Evolutionary conservation across 1,140 invertebrate species (phyloP).

Genomic region (Venturia canescens): DNA sequence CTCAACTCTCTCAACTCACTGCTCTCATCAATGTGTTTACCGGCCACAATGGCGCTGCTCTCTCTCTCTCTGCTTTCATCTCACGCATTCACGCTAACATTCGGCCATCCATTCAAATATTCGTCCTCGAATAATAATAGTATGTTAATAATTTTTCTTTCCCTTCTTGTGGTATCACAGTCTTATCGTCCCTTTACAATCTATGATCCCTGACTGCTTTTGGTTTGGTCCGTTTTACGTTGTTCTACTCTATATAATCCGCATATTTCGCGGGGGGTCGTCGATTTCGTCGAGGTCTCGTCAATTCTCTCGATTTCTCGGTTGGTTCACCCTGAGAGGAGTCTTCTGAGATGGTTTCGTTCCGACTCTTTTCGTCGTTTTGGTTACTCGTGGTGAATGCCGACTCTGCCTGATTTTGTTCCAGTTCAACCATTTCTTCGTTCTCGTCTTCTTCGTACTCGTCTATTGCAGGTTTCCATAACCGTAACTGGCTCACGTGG

Average conservation of each 20-base stretch:
- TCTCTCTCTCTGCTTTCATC: not conserved
- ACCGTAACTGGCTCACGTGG: not conserved
- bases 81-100: not conserved
- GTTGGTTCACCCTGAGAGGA: not conserved
- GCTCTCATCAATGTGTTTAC: too few relatives aligned
- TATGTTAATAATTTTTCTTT: not conserved
- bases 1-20: too few relatives aligned
- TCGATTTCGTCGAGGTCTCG: constrained; percentile 1
- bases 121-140: not conserved
- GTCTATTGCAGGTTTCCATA: not conserved
- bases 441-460: not conserved
- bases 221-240: not conserved
- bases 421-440: not conserved
- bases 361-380: too few relatives aligned
- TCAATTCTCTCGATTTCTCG: not conserved
- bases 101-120: constrained; percentile 4
- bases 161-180: not conserved
- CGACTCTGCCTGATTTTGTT: not conserved
- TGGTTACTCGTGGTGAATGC: not conserved
- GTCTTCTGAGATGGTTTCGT: too few relatives aligned
- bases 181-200: not conserved
- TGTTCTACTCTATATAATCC: not conserved
- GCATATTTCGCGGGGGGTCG: not conserved
- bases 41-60: not conserved
- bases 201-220: not conserved